Evolutionary conservation across 2,888 invertebrate genomes (phyloP), one percentile per base, ranked within the genome.

Genomic region (Meliscaeva auricollis): DNA sequence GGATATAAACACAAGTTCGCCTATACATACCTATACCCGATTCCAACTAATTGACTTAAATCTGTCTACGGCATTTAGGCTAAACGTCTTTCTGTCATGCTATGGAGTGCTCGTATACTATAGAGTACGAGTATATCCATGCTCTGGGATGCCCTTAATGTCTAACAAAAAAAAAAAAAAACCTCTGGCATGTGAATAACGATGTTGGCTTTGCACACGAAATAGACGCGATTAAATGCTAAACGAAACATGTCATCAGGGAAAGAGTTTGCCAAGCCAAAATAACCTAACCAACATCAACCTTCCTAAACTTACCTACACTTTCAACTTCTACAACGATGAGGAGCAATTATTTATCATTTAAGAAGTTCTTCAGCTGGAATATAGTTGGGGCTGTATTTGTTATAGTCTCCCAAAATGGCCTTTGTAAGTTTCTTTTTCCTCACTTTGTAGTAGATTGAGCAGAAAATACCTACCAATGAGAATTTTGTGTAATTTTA

Each of bases 41-140:
- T 81, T 81, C 68, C 72, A 69, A 85, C 85, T 85, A 85, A 85
- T 85, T 85, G 85, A 85, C 85, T 85, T 81, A 85, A 85, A 85
- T 85, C 85, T 85, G 76, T 85, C 85, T 76, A 72, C 68, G 72
- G 85, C 50, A 76, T 76, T 85, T 81, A 81, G 68, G 69, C 72
- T 68, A 85, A 85, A 85, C 68, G 77, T 81, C 73, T 72, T 72
- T 56, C 64, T 64, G 76, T 73, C 85, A 85, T 85, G 76, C 81
- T 73, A 80, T 64, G 7, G 1, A 20, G 20, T 38, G 11, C 11
- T 22, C 7, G 60, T 22, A 13, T 32, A n/a, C n/a, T n/a, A 48
- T 3, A n/a, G 30, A 5, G 32, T 9, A 9, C n/a, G n/a, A n/a
- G n/a, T n/a, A 7, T 32, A 7, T 54, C 26, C 13, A 52, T 30